phyloP scores from a whole-genome alignment of 2,888 invertebrate genomes.

The Unio delphinus region DNA sequence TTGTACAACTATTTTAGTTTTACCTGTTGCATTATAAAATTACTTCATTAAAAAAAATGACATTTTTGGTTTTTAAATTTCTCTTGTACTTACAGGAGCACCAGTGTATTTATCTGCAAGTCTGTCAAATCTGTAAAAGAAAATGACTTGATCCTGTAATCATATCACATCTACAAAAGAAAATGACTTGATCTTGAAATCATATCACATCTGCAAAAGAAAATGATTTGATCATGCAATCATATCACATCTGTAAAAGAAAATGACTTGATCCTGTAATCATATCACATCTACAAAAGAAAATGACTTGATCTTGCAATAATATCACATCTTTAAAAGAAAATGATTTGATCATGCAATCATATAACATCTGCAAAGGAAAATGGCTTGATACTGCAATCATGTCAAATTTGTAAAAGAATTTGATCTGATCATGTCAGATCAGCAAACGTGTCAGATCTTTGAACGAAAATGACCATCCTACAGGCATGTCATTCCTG shows the following conservation, averaged over 20 bases:
- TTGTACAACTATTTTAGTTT: too few relatives aligned
- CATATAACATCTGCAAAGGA: neutral
- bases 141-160: conserved; percentile 1
- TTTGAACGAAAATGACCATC: too few relatives aligned
- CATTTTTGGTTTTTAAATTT: too few relatives aligned
- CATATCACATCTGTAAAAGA: conserved; percentile 61
- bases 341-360: neutral
- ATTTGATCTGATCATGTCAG: conserved; percentile 1
- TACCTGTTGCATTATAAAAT: too few relatives aligned
- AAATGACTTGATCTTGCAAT: neutral
- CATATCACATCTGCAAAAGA: neutral
- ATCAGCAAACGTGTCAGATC: neutral
- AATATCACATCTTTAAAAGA: neutral
- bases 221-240: conserved; percentile 35
- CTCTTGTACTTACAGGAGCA: conserved; percentile 64
- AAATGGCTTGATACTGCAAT: conserved; percentile 31
- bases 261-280: conserved; percentile 1
- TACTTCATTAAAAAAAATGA: too few relatives aligned
- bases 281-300: neutral
- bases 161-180: neutral
- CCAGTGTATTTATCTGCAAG: conserved; percentile 67
- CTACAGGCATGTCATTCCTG: too few relatives aligned
- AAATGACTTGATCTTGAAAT: neutral
- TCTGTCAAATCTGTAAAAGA: conserved; percentile 61
- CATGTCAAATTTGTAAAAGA: conserved; percentile 49